Conservation (phyloP, 2,888 invertebrate species). For the Agriopis aurantiaria region DNA sequence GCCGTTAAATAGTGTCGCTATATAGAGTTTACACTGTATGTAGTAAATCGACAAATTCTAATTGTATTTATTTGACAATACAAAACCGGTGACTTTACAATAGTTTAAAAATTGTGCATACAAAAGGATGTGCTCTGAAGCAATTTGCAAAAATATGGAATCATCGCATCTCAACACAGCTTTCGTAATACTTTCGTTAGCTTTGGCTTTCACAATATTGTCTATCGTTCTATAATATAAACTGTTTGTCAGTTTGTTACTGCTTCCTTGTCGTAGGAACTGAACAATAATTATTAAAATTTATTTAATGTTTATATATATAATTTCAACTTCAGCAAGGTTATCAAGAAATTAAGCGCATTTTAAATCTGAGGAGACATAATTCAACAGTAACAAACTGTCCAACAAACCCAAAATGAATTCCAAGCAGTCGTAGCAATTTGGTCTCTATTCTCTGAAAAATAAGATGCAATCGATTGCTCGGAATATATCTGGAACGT, state of each 20-base stretch:
- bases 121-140: slow-evolving; percentile 48
- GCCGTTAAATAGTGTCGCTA: too few species aligned
- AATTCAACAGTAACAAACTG: slow-evolving; percentile 43
- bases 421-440: slow-evolving; percentile 26
- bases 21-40: too few species aligned
- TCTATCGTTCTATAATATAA: slow-evolving; percentile 36
- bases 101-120: slow-evolving; percentile 34
- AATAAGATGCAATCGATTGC: slow-evolving; percentile 23
- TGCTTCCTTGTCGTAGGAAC: slow-evolving; percentile 21
- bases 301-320: background rate
- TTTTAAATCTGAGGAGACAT: slow-evolving; percentile 2
- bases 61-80: slow-evolving; percentile 11
- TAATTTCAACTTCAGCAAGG: background rate
- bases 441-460: slow-evolving; percentile 13
- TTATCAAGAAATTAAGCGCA: background rate
- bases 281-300: background rate
- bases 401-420: slow-evolving; percentile 31
- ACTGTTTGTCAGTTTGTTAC: slow-evolving; percentile 33
- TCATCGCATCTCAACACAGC: slow-evolving; percentile 59
- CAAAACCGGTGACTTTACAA: slow-evolving; percentile 33
- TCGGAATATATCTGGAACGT: slow-evolving; percentile 52
- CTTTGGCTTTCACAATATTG: slow-evolving; percentile 69
- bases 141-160: slow-evolving; percentile 51
- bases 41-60: too few species aligned
- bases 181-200: slow-evolving; percentile 74